These are phyloP conservation scores for Apocrypta bakeri DNA, from an alignment of 1,140 invertebrate species.

Conservation along the genomic window DNA sequence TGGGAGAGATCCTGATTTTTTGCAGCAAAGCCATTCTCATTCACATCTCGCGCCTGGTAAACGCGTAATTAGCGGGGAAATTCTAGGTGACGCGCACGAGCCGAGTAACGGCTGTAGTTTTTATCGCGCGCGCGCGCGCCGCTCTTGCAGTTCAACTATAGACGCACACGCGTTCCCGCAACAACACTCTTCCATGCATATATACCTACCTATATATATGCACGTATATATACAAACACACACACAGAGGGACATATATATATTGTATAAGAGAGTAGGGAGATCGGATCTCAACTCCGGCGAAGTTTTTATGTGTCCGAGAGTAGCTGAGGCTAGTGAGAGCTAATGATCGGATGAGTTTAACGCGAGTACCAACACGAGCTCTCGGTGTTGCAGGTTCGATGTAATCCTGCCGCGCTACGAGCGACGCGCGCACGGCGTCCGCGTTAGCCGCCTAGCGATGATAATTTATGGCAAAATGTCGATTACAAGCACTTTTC, in stretches of 20 bases:
- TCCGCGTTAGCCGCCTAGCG: no score
- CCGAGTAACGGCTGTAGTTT: constrained; percentile 33
- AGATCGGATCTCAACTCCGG: background rate
- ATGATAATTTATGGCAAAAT: background rate
- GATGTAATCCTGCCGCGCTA: background rate
- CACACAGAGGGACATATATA: background rate
- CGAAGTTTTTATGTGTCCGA: background rate
- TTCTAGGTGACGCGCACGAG: constrained; percentile 39
- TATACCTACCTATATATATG: no score
- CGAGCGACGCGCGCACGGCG: no score
- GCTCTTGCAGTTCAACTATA: background rate
- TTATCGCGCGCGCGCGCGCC: background rate
- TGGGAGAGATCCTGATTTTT: background rate
- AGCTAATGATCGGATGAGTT: constrained; percentile 35
- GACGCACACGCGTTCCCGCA: no score
- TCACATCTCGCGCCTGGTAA: constrained; percentile 41
- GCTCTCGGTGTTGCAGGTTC: background rate
- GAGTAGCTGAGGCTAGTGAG: background rate
- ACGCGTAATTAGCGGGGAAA: constrained; percentile 41
- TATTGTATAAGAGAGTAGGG: background rate
- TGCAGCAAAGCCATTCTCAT: constrained; percentile 7
- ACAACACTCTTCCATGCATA: no score
- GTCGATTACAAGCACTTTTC: background rate
- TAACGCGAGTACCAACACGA: constrained; percentile 18
- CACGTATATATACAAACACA: background rate